These are phyloP conservation scores for Chrysoperla carnea DNA, from an alignment of 1,140 invertebrate species.

Conservation along the genomic window DNA sequence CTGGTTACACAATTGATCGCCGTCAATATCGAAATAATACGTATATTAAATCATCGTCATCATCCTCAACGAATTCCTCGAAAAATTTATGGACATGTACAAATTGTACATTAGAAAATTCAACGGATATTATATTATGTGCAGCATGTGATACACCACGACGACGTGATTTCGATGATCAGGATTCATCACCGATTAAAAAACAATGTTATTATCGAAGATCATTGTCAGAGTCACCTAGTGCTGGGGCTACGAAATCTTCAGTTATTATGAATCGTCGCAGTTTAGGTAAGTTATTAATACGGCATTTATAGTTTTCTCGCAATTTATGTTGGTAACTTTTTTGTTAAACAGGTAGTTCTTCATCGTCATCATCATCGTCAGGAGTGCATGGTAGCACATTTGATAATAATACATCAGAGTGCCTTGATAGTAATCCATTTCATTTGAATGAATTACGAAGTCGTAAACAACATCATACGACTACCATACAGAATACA, in stretches of 20 bases:
- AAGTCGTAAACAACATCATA: conserved; percentile 8
- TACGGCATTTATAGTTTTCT: too few species aligned
- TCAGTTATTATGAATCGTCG: conserved; percentile 24
- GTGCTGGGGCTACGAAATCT: conserved; percentile 17
- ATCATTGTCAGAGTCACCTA: conserved; percentile 40
- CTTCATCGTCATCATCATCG: too few species aligned
- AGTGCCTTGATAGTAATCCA: neutral
- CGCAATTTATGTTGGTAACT: too few species aligned
- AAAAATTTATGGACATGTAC: conserved; percentile 34
- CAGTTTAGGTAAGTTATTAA: conserved; percentile 23
- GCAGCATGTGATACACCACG: conserved; percentile 43
- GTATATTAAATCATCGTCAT: neutral
- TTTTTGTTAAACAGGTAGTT: too few species aligned
- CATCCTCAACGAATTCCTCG: neutral
- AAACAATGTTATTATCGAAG: conserved; percentile 25
- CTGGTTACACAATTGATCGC: neutral
- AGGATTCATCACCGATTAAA: neutral
- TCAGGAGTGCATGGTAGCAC: conserved; percentile 19
- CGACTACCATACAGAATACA: conserved; percentile 4
- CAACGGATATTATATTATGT: conserved; percentile 28
- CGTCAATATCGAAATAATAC: too few species aligned
- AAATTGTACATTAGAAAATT: conserved; percentile 37
- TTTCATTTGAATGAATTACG: conserved; percentile 18
- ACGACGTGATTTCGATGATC: conserved; percentile 17
- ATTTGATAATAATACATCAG: conserved; percentile 28